phyloP scores from a whole-genome alignment of 1,140 invertebrate species.

The Drosophila dunni region DNA sequence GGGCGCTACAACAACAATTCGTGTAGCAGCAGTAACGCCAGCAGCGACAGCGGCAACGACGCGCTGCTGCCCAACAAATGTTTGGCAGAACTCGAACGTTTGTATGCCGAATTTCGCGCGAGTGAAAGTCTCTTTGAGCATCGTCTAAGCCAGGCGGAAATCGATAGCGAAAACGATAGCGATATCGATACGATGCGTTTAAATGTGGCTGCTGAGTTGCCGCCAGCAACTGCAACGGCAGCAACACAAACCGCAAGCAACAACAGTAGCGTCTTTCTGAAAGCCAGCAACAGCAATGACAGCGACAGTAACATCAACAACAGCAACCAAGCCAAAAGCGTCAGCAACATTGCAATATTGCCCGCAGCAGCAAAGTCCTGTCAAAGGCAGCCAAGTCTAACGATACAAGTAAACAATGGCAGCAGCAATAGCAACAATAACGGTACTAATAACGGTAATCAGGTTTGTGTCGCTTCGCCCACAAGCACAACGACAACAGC shows the following conservation, averaged over 20 bases:
- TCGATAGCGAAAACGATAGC: slow-evolving; percentile 37
- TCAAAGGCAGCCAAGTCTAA: slow-evolving; percentile 76
- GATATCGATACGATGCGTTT: slow-evolving; percentile 69
- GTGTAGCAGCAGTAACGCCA: not conserved
- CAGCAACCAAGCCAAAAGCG: slow-evolving; percentile 49
- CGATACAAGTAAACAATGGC: slow-evolving; percentile 80
- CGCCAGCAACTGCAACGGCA: slow-evolving; percentile 44
- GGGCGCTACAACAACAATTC: slow-evolving; percentile 37
- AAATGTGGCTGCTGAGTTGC: slow-evolving; percentile 68
- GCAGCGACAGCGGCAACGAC: slow-evolving; percentile 28
- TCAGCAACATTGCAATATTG: slow-evolving; percentile 58
- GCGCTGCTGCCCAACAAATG: slow-evolving; percentile 80
- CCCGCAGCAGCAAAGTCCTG: slow-evolving; percentile 64
- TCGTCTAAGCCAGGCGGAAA: slow-evolving; percentile 26
- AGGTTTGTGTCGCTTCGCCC: slow-evolving; percentile 52
- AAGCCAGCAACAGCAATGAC: slow-evolving; percentile 38
- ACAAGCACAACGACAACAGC: slow-evolving; percentile 51
- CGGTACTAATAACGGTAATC: slow-evolving; percentile 64
- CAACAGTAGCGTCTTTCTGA: slow-evolving; percentile 70
- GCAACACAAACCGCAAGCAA: slow-evolving; percentile 35
- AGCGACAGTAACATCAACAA: slow-evolving; percentile 38
- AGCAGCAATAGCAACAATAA: slow-evolving; percentile 46
- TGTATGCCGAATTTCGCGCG: slow-evolving; percentile 83
- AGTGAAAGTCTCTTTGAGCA: slow-evolving; percentile 80
- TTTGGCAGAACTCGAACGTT: slow-evolving; percentile 81